phyloP scores from a whole-genome alignment of 2,113 vertebrate genomes.

The Lamprologus lemairii region DNA sequence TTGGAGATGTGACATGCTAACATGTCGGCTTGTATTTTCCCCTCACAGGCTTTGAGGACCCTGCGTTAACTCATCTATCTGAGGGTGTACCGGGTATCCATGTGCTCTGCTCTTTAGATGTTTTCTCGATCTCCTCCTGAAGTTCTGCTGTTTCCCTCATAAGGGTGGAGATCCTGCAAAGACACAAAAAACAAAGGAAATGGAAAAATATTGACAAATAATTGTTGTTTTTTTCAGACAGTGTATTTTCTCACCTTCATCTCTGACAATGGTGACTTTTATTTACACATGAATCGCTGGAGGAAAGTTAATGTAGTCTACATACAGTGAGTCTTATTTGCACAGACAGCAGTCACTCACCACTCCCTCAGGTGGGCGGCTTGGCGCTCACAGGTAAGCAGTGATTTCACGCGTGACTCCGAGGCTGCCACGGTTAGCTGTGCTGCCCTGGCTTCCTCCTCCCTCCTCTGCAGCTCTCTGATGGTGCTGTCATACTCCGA shows the following conservation, averaged over 20 bases:
- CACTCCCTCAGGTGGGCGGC: constrained; percentile 61
- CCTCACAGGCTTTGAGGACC: not conserved
- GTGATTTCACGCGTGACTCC: constrained; percentile 36
- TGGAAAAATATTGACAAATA: not conserved
- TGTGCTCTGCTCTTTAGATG: not conserved
- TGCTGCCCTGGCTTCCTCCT: constrained; percentile 28
- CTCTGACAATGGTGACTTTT: not conserved
- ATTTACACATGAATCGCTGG: not conserved
- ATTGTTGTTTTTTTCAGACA: not conserved
- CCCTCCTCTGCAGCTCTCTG: constrained; percentile 54
- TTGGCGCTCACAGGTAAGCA: constrained; percentile 60
- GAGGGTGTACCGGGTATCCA: constrained; percentile 13
- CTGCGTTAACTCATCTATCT: accelerated
- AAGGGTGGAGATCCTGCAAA: constrained; percentile 60
- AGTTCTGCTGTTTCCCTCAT: constrained; percentile 66
- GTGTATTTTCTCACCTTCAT: not conserved
- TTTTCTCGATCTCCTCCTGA: constrained; percentile 40
- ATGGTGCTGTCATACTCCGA: constrained; percentile 71
- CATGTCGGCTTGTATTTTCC: not conserved
- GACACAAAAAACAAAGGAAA: not conserved
- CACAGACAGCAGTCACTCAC: constrained; percentile 29
- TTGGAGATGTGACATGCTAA: not conserved
- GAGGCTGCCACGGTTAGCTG: constrained; percentile 49
- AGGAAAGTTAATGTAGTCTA: not conserved
- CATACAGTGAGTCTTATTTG: accelerated